Evolutionary conservation across 2,797 vertebrate species (phyloP).

Genomic region (Urocyon cinereoargenteus): DNA sequence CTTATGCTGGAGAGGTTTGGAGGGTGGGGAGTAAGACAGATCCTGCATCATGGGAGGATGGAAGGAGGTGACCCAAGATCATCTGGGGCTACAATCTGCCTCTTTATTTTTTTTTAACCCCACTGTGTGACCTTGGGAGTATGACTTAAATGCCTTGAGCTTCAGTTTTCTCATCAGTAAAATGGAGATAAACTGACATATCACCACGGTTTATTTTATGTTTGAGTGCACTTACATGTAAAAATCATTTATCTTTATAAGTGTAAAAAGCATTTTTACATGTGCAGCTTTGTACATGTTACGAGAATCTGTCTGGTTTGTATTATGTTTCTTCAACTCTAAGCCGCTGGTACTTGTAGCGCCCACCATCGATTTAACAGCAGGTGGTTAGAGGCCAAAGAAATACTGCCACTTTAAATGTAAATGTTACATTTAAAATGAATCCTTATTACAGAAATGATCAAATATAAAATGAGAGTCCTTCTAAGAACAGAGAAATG

Average conservation of each 20-base stretch:
- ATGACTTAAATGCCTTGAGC: neutral
- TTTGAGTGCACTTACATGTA: neutral
- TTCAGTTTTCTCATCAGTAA: neutral
- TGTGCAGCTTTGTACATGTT: neutral
- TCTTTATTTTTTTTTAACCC: neutral
- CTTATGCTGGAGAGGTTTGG: neutral
- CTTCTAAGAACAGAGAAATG: neutral
- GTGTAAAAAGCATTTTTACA: neutral
- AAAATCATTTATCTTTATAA: neutral
- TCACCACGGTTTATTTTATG: neutral
- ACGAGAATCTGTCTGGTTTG: neutral
- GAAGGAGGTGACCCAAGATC: neutral
- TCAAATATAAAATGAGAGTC: conserved; percentile 56
- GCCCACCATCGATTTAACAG: neutral
- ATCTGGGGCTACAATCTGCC: neutral
- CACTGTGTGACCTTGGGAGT: neutral
- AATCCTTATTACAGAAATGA: conserved; percentile 60
- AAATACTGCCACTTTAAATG: conserved; percentile 48
- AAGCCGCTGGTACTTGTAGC: neutral
- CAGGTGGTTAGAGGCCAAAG: neutral
- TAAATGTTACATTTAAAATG: conserved; percentile 44
- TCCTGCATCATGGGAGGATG: neutral
- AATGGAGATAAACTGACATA: neutral
- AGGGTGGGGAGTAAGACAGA: neutral
- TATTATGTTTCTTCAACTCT: neutral